Conservation (phyloP, 2,888 invertebrate genomes). For the Gari tellinella region DNA sequence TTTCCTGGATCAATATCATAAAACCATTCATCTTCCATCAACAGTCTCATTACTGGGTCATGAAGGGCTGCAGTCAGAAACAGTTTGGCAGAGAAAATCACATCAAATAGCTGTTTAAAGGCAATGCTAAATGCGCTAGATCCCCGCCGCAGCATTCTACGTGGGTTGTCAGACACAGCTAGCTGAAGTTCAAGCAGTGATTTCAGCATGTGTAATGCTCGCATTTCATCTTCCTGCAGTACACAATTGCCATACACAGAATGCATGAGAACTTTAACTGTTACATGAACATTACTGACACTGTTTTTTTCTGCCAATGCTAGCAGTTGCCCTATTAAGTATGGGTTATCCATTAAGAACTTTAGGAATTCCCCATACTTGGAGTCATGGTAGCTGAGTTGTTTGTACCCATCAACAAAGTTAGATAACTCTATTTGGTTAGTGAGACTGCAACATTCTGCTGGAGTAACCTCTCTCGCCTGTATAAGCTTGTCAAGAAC, state of each 20-base stretch:
- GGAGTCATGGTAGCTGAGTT: conserved; percentile 91
- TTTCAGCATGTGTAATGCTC: conserved; percentile 81
- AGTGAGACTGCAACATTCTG: conserved; percentile 88
- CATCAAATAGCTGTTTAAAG: conserved; percentile 95
- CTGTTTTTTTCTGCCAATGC: conserved; percentile 86
- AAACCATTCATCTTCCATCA: conserved; percentile 96
- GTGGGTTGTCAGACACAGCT: conserved; percentile 88
- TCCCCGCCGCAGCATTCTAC: conserved; percentile 90
- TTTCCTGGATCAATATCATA: conserved; percentile 96
- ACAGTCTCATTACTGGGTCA: conserved; percentile 94
- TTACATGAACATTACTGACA: conserved; percentile 58
- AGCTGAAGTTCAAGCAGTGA: conserved; percentile 90
- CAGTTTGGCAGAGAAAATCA: conserved; percentile 94
- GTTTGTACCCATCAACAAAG: conserved; percentile 87
- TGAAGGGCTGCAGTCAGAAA: conserved; percentile 97
- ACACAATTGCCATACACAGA: conserved; percentile 89
- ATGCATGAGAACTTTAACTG: conserved; percentile 68
- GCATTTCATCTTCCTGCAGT: conserved; percentile 90
- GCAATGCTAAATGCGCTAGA: conserved; percentile 94
- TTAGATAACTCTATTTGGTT: conserved; percentile 87
- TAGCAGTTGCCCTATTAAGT: conserved; percentile 89
- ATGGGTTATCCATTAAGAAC: conserved; percentile 89
- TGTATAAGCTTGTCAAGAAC: conserved; percentile 89
- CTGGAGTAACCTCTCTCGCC: conserved; percentile 90
- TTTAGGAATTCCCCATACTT: conserved; percentile 90